Evolutionary conservation across 1,140 invertebrate species (phyloP).

Genomic region (Diuraphis noxia): DNA sequence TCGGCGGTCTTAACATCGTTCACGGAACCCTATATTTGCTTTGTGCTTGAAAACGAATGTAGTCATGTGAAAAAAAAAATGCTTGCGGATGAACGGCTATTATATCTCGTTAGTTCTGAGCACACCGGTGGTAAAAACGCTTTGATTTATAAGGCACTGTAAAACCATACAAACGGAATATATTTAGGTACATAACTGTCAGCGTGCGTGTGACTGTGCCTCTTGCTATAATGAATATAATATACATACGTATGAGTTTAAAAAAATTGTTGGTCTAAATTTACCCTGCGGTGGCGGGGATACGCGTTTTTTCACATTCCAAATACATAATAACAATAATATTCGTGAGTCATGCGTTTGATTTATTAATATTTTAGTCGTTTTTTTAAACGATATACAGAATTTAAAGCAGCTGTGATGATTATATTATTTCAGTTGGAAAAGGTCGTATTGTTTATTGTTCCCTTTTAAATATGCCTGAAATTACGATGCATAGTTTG

Average conservation of each 20-base stretch:
- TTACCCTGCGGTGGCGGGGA: not conserved
- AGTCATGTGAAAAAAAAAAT: conserved; percentile 16
- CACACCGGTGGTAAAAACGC: conserved; percentile 20
- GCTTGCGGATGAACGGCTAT: not conserved
- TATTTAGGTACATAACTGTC: not conserved
- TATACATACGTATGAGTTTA: not conserved
- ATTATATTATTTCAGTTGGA: not conserved
- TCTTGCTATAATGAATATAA: not conserved
- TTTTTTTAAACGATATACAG: not conserved
- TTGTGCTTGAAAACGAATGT: not conserved
- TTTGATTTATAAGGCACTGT: not conserved
- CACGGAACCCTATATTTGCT: not conserved
- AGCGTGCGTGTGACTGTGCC: not conserved
- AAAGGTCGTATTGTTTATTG: not conserved
- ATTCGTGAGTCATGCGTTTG: not conserved
- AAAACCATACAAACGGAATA: not conserved
- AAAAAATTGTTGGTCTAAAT: not conserved
- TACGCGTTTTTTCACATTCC: not conserved
- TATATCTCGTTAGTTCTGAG: conserved; percentile 24
- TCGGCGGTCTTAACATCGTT: not conserved
- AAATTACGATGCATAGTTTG: not conserved
- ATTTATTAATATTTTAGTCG: not conserved
- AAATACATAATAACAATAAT: not conserved
- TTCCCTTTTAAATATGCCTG: not conserved
- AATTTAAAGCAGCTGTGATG: not conserved